Conservation (phyloP, 2,113 vertebrate genomes). For the Melanotaenia duboulayi region DNA sequence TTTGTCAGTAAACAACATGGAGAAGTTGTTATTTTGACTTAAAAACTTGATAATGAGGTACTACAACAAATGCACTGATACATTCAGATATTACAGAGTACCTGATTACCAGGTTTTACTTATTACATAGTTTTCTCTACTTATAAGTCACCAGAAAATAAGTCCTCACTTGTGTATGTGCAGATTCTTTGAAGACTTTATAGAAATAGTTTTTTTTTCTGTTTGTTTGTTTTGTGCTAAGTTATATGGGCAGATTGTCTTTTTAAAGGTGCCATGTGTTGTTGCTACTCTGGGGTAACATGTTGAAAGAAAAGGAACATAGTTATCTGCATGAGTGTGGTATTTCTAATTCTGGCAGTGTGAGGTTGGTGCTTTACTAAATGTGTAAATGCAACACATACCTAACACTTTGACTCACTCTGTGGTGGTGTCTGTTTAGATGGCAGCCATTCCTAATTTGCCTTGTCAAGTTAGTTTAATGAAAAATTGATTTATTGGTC, state of each 20-base stretch:
- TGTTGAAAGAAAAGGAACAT: constrained; percentile 1
- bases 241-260: constrained; percentile 34
- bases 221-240: constrained; percentile 32
- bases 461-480: background rate
- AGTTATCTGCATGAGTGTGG: too few relatives aligned
- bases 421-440: constrained; percentile 7
- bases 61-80: too few relatives aligned
- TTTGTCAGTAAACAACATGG: too few relatives aligned
- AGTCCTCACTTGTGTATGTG: constrained; percentile 41
- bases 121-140: too few relatives aligned
- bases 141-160: constrained; percentile 39
- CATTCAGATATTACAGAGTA: too few relatives aligned
- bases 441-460: background rate
- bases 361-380: too few relatives aligned
- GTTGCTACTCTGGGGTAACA: constrained; percentile 19
- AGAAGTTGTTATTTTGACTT: too few relatives aligned
- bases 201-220: constrained; percentile 9
- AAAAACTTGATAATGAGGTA: too few relatives aligned
- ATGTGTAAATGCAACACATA: constrained; percentile 20
- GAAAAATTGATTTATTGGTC: constrained; percentile 5
- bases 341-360: too few relatives aligned
- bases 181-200: constrained; percentile 10
- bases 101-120: too few relatives aligned
- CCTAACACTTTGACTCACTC: constrained; percentile 20
- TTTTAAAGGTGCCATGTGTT: constrained; percentile 23